Evolutionary conservation across 2,113 vertebrate species (phyloP), one percentile per base, ranked within the genome.

Genomic region (Aldabrachelys gigantea): DNA sequence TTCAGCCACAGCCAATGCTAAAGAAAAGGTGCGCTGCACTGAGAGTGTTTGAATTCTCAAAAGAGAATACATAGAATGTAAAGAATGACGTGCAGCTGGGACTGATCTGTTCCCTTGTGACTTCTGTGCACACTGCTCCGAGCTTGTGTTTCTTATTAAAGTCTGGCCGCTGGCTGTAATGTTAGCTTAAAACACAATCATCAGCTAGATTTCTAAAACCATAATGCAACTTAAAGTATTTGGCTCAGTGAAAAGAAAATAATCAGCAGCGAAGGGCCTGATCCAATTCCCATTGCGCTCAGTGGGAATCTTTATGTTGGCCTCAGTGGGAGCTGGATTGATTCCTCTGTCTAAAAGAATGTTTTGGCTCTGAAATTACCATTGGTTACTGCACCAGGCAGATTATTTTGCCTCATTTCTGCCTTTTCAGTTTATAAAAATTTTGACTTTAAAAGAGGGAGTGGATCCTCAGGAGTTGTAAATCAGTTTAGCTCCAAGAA

Each of bases 121-220:
- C 80, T 95, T 92, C 5, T n/a, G 44, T 65, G 52, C 14, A 1
- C 1, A 0, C 72, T 85, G 82, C 91, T 94, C 80, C 49, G 35
- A 87, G 53, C 90, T 94, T 54, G 24, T 94, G 96, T 94, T 97
- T 93, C 95, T 97, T 88, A 22, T 2, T 65, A 88, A 86, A 90
- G 90, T 35, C 91, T 95, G 94, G 85, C 93, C 92, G 69, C 95
- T 91, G 95, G 89, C 92, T 53, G 24, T 54, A 75, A 90, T 49
- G 72, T 84, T 84, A 65, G 89, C 47, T 25, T 84, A 95, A 69
- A 87, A 57, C 4, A 0, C 47, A 94, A 88, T 75, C 89, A 92
- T 49, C 19, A 3, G 56, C 87, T 90, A 38, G 41, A 57, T 84
- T 93, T 93, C 89, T 81, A 79, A 62, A 50, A 31, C 90, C 69